Evolutionary conservation across 2,797 vertebrate genomes (phyloP), one percentile per base, ranked within the genome.

Genomic region (Siniperca scherzeri): DNA sequence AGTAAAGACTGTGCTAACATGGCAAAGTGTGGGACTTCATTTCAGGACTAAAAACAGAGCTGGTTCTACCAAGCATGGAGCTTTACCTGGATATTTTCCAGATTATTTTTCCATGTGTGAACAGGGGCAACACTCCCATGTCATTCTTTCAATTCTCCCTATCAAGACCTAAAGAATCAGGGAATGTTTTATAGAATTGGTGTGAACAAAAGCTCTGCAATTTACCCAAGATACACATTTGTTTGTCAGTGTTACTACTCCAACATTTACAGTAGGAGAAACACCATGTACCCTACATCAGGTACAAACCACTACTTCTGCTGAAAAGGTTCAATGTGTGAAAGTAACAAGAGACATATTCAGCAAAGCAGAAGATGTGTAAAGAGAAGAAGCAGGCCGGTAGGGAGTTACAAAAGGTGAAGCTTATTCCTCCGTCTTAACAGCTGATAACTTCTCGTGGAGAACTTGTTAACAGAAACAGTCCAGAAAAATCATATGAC

Each of bases 401-500:
- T 11, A 13, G 25, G 64, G 38, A 48, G 14, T 14, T 55, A 61
- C 9, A 70, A 83, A 70, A 70, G 9, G 14, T 60, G 46, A 65
- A 59, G 38, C 42, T 52, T 62, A 19, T 82, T 73, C n/a, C 27
- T 60, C 36, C 1, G 0, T 42, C 59, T 74, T 79, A 89, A 78
- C 84, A 88, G 76, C 80, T 88, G 85, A 87, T 68, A 60, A 75
- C 59, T 81, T 83, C 68, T 77, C 8, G 68, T 55, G 67, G 56
- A 69, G 40, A 90, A 75, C 25, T 74, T 74, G 40, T 61, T 40
- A n/a, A 14, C 52, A 81, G 9, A 70, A 25, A 56, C 69, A 78
- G 85, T 82, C 74, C 81, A 62, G 19, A 55, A 50, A 77, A 87
- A 81, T 86, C 85, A 90, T 76, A 87, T 84, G 83, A 91, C 53